Percentiles rank a stretch among this genome's conserved stretches.
These are phyloP conservation scores for Loris lydekkerianus DNA, from an alignment of 2,797 vertebrate species.

Conservation along the genomic window DNA sequence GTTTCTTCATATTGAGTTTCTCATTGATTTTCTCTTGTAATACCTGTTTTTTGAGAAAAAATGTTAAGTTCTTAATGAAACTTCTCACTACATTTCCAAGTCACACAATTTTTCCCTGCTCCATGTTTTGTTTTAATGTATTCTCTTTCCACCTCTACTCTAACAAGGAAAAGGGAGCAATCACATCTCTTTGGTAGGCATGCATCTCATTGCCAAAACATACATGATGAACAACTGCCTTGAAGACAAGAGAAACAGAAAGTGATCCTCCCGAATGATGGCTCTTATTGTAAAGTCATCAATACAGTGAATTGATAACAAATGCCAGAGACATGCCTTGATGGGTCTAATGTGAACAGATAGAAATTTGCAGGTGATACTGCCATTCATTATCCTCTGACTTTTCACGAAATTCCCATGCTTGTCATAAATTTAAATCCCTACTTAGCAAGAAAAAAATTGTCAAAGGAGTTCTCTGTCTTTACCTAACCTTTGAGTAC, in stretches of 20 bases:
- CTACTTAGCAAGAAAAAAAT: not conserved
- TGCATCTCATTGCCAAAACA: not conserved
- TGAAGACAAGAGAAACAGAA: not conserved
- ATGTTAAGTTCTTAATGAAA: not conserved
- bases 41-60: constrained; percentile 11
- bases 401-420: not conserved
- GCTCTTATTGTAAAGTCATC: not conserved
- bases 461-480: not conserved
- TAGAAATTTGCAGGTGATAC: not conserved
- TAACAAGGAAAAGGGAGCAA: not conserved
- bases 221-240: not conserved
- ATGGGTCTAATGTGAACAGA: not conserved
- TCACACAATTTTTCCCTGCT: not conserved
- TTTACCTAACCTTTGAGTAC: not conserved
- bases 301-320: not conserved
- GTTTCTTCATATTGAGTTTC: not conserved
- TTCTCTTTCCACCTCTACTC: not conserved
- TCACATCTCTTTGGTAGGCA: not conserved
- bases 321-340: not conserved
- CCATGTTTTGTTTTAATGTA: not conserved
- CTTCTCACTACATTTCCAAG: not conserved
- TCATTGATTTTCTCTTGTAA: not conserved
- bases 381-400: not conserved
- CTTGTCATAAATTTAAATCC: not conserved
- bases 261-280: not conserved